Conservation (phyloP, 2,888 invertebrate genomes). For the Masnerella sp. region DNA sequence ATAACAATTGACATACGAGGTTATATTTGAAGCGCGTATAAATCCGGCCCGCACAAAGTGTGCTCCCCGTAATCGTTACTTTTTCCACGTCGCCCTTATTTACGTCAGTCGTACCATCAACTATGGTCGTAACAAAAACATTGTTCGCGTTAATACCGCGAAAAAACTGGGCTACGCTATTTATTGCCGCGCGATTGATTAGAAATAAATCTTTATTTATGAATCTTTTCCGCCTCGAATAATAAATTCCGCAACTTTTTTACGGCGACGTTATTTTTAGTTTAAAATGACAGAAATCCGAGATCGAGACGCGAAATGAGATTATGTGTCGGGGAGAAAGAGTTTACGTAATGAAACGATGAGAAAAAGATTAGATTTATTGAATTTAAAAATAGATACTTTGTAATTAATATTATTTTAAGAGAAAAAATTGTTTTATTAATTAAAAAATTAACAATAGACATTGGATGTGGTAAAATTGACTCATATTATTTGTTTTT, state of each 20-base stretch:
- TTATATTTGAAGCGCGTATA: conserved; percentile 47
- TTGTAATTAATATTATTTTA: too few species aligned
- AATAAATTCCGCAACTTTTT: background rate
- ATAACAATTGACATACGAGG: conserved; percentile 53
- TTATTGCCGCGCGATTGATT: conserved; percentile 14
- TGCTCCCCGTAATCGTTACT: conserved; percentile 33
- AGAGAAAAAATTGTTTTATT: too few species aligned
- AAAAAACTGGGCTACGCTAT: conserved; percentile 2
- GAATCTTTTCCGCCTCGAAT: too few species aligned
- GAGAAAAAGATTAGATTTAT: too few species aligned
- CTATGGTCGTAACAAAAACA: conserved; percentile 2
- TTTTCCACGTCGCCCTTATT: conserved; percentile 39
- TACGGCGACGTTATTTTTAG: background rate
- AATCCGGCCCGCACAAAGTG: conserved; percentile 37
- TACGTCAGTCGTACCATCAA: conserved; percentile 15
- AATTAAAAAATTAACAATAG: too few species aligned
- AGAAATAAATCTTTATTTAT: conserved; percentile 9
- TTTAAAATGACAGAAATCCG: too few species aligned
- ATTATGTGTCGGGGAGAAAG: too few species aligned
- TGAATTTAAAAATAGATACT: too few species aligned
- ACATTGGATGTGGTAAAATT: too few species aligned
- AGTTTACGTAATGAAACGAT: too few species aligned
- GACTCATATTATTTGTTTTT: too few species aligned
- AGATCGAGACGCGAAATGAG: too few species aligned
- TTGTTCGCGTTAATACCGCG: background rate